These are phyloP conservation scores for Scomber colias DNA, from an alignment of 2,113 vertebrate genomes.

Conservation along the genomic window DNA sequence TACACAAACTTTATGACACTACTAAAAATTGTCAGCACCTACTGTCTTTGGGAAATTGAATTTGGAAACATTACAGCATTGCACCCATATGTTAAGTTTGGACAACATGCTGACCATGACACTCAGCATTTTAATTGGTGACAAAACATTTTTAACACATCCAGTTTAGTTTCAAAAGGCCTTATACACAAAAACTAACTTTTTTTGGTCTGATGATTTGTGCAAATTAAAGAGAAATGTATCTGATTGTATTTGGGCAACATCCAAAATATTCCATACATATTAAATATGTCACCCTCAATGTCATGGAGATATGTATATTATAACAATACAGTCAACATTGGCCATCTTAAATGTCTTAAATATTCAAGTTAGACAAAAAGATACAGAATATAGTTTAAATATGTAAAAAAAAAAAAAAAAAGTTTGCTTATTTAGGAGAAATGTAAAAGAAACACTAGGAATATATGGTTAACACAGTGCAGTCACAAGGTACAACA, in stretches of 20 bases:
- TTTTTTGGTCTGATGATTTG: background rate
- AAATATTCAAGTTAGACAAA: no score
- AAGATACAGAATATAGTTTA: no score
- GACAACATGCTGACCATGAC: background rate
- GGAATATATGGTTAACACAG: no score
- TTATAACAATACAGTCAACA: no score
- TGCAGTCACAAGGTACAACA: no score
- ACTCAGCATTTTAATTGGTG: background rate
- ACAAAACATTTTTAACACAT: background rate
- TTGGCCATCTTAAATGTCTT: no score
- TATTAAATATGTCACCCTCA: background rate
- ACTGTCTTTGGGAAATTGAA: slow-evolving; percentile 52
- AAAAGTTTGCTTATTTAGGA: no score
- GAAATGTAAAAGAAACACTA: no score
- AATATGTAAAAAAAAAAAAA: no score
- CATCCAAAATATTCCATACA: background rate
- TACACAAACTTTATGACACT: slow-evolving; percentile 54
- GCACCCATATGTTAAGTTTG: background rate
- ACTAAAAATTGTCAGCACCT: slow-evolving; percentile 44
- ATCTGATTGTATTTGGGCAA: background rate
- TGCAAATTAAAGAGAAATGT: background rate
- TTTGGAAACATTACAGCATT: slow-evolving; percentile 23
- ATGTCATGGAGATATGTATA: background rate
- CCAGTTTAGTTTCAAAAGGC: background rate
- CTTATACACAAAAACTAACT: background rate